Percentiles rank a stretch among this genome's conserved stretches.
Evolutionary conservation across 2,797 vertebrate genomes (phyloP).

Genomic region (Hirundo rustica): DNA sequence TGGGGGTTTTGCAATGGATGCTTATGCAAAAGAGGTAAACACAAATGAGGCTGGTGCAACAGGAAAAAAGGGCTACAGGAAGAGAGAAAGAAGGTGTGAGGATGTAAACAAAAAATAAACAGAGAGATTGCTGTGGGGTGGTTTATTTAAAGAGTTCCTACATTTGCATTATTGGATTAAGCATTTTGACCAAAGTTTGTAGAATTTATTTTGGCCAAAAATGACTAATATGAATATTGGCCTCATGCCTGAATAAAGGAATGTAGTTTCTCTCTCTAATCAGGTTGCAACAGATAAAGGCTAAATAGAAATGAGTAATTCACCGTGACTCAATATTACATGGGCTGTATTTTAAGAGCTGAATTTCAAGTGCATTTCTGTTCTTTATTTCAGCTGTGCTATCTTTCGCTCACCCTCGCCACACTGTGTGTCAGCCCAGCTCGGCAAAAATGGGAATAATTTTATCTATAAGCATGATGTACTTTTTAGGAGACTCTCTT

Average conservation of each 20-base stretch:
- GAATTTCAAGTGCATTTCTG: constrained; percentile 67
- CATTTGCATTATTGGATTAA: constrained; percentile 62
- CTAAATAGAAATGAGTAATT: constrained; percentile 67
- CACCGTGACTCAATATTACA: constrained; percentile 64
- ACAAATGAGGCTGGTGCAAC: constrained; percentile 16
- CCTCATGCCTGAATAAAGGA: constrained; percentile 64
- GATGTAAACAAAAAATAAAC: constrained; percentile 54
- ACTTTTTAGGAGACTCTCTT: constrained; percentile 73
- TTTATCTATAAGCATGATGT: constrained; percentile 55
- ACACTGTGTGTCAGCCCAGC: constrained; percentile 29
- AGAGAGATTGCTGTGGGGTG: neutral
- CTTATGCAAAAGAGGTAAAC: constrained; percentile 66
- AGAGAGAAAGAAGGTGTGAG: constrained; percentile 31
- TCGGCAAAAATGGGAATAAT: constrained; percentile 40
- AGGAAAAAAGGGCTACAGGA: constrained; percentile 25
- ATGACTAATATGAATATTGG: constrained; percentile 64
- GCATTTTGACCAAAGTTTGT: constrained; percentile 67
- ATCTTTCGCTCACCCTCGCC: constrained; percentile 44
- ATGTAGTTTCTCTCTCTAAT: constrained; percentile 67
- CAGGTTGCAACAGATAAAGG: constrained; percentile 72
- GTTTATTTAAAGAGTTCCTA: constrained; percentile 55
- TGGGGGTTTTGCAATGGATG: constrained; percentile 47
- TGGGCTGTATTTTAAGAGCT: constrained; percentile 68
- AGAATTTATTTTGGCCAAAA: constrained; percentile 65
- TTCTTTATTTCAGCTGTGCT: constrained; percentile 59